Conservation (phyloP, 2,888 invertebrate species). For the Cylloceria caligata region DNA sequence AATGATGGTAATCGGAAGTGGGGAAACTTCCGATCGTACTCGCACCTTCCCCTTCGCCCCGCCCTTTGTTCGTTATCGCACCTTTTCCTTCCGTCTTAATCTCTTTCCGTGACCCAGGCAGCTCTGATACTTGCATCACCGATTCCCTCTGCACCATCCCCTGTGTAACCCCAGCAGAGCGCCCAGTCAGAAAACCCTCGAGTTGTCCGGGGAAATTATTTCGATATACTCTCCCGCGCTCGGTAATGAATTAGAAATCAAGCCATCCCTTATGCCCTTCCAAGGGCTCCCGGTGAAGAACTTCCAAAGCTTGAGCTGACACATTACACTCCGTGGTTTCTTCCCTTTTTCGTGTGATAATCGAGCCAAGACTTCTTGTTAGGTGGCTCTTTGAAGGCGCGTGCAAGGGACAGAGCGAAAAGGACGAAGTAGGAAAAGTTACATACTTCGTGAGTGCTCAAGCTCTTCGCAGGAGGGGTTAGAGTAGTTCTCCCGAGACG, state of each 20-base stretch:
- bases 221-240: slow-evolving; percentile 58
- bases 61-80: too few species aligned
- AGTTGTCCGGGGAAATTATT: slow-evolving; percentile 73
- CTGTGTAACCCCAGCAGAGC: slow-evolving; percentile 21
- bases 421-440: slow-evolving; percentile 28
- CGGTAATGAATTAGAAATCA: slow-evolving; percentile 72
- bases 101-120: slow-evolving; percentile 27
- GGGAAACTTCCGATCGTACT: neutral
- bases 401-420: neutral
- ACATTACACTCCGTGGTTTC: neutral
- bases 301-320: neutral
- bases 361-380: slow-evolving; percentile 30
- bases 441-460: slow-evolving; percentile 39
- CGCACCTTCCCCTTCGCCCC: slow-evolving; percentile 42
- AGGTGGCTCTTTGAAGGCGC: slow-evolving; percentile 39
- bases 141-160: slow-evolving; percentile 35
- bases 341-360: slow-evolving; percentile 16
- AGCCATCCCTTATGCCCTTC: slow-evolving; percentile 17
- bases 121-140: slow-evolving; percentile 5
- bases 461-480: slow-evolving; percentile 16
- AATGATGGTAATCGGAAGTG: neutral
- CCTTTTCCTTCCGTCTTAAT: slow-evolving; percentile 36
- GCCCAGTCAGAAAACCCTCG: slow-evolving; percentile 58
- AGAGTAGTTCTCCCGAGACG: slow-evolving; percentile 62
- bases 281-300: neutral